Evolutionary conservation across 2,797 vertebrate species (phyloP), one percentile per base, ranked within the genome.

Genomic region (Aselliscus stoliczkanus): DNA sequence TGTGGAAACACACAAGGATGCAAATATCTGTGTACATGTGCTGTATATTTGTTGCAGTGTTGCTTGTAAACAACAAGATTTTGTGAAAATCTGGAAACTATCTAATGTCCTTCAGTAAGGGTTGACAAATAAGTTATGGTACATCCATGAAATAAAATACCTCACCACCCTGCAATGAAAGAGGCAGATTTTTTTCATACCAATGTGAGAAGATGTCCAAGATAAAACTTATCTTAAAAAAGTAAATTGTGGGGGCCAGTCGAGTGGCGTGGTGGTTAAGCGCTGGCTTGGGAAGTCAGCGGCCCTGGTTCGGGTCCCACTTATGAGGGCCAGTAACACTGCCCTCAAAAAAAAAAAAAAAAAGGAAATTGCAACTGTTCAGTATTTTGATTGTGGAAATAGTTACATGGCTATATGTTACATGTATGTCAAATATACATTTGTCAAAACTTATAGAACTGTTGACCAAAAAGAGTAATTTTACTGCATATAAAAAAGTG

Each of bases 401-500:
- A 39, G 83, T 21, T 58, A 65, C 21, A 34, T 14, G 58, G 80
- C 31, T 58, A 10, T 4, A 50, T 50, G 47, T 50, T 50, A 50
- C 11, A 50, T 50, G 12, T 50, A 50, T 50, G 47, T 13, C 47
- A 50, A 50, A 50, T 65, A 20, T 9, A 50, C 25, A 1, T 60
- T 60, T 60, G 27, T 60, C 73, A 87, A 34, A 82, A 39, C 58
- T 65, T 50, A 75, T 6, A 52, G 62, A 72, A 65, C 17, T 50
- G 5, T 52, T 93, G 62, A 54, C 47, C 47, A 50, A 21, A 44
- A 73, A 93, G 15, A 87, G 21, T 88, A 62, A 90, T 91, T 93
- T 89, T 64, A 79, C 25, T 52, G 23, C 31, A 18, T 83, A 29
- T 80, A 60, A 72, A 88, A 86, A 83, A 31, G 31, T 77, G 65